phyloP scores from a whole-genome alignment of 2,888 invertebrate genomes.

The Monochamus alternatus region DNA sequence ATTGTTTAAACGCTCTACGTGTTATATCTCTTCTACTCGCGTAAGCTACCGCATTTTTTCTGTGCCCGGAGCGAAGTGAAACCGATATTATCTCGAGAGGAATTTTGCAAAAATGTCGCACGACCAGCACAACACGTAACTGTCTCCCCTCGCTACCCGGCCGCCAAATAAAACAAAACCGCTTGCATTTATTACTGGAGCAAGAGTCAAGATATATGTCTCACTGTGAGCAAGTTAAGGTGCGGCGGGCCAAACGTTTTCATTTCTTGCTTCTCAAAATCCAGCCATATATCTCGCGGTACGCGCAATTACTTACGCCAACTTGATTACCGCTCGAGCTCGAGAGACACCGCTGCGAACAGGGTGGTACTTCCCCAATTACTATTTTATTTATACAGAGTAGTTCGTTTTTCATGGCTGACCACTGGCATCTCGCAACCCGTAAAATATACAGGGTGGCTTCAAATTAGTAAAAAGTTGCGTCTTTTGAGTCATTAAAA shows the following conservation, averaged over 20 bases:
- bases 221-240: conserved; percentile 5
- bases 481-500: no score
- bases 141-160: not conserved
- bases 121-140: not conserved
- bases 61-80: not conserved
- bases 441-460: no score
- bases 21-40: not conserved
- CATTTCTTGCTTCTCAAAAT: conserved; percentile 14
- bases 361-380: no score
- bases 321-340: not conserved
- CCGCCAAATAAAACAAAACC: not conserved
- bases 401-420: no score
- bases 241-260: conserved; percentile 4
- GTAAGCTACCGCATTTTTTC: not conserved
- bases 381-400: no score
- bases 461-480: no score
- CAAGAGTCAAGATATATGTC: conserved; percentile 2
- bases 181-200: not conserved
- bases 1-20: no score
- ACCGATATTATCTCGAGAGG: not conserved
- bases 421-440: no score
- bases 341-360: no score
- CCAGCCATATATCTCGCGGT: conserved; percentile 12
- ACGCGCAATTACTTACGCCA: conserved; percentile 6
- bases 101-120: not conserved